A percentile compares a stretch with the other conserved stretches of the same genome.
These are phyloP conservation scores for Aphidius colemani DNA, from an alignment of 2,888 invertebrate genomes.

Conservation along the genomic window DNA sequence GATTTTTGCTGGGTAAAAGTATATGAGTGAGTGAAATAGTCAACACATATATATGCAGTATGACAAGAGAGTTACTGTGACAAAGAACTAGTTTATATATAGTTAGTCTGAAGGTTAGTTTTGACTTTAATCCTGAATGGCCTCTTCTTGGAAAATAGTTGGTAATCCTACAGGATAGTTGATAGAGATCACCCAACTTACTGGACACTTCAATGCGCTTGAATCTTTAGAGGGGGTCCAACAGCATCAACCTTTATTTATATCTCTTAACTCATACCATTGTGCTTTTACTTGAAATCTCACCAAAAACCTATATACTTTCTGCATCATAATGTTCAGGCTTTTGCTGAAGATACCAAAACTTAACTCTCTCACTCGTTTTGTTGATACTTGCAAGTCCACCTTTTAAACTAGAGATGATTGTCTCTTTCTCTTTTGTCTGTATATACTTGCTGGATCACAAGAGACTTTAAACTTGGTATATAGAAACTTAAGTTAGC, in stretches of 20 bases:
- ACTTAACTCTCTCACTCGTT: no score
- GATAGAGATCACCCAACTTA: constrained; percentile 57
- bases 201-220: constrained; percentile 51
- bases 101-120: constrained; percentile 34
- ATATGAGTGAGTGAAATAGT: no score
- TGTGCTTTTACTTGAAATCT: no score
- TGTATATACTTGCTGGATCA: not conserved
- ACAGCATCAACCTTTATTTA: not conserved
- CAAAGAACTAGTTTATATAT: constrained; percentile 17
- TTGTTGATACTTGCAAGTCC: no score
- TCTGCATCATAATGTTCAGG: not conserved
- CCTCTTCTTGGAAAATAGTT: constrained; percentile 58
- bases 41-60: not conserved
- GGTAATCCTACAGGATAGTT: constrained; percentile 59
- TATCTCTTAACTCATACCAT: no score
- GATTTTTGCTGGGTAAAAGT: no score
- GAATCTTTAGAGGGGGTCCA: constrained; percentile 28
- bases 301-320: not conserved
- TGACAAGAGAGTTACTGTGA: constrained; percentile 31
- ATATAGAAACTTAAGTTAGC: constrained; percentile 38
- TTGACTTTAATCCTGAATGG: constrained; percentile 49
- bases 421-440: no score
- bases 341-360: no score
- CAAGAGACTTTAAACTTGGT: constrained; percentile 32
- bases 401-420: no score